These are phyloP conservation scores for Clusia tigrina DNA, from an alignment of 2,888 invertebrate species.

Conservation along the genomic window DNA sequence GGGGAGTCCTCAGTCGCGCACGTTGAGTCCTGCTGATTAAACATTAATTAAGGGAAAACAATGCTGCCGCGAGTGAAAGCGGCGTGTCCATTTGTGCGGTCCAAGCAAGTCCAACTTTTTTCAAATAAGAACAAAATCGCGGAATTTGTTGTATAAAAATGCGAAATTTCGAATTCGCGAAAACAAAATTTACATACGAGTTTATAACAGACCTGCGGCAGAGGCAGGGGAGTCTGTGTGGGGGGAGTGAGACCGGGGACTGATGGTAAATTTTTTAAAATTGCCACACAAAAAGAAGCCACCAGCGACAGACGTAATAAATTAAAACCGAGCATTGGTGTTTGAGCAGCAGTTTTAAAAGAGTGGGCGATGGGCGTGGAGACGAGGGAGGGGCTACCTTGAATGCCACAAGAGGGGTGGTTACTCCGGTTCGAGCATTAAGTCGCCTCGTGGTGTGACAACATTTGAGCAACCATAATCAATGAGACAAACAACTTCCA, in stretches of 20 bases:
- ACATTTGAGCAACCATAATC: too few relatives aligned
- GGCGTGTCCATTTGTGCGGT: not conserved
- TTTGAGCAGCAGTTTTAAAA: not conserved
- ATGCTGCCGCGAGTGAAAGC: conserved; percentile 37
- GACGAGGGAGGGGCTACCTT: too few relatives aligned
- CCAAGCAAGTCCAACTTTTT: not conserved
- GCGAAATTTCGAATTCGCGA: conserved; percentile 58
- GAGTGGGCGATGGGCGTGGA: too few relatives aligned
- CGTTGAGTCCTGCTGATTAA: conserved; percentile 63
- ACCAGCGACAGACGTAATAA: conserved; percentile 63
- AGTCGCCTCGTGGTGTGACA: too few relatives aligned
- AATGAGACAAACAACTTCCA: too few relatives aligned
- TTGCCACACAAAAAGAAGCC: conserved; percentile 61
- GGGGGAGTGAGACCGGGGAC: conserved; percentile 28
- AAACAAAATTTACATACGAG: conserved; percentile 34
- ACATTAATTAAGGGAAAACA: conserved; percentile 65
- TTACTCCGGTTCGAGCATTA: too few relatives aligned
- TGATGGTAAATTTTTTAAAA: conserved; percentile 33
- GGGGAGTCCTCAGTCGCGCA: conserved; percentile 6
- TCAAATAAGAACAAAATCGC: conserved; percentile 48
- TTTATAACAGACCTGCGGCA: conserved; percentile 38
- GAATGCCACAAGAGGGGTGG: too few relatives aligned
- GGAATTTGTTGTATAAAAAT: conserved; percentile 56
- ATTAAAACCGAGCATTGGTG: conserved; percentile 49
- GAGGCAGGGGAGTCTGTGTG: not conserved